Percentiles rank a stretch among this genome's conserved stretches.
phyloP scores from a whole-genome alignment of 2,113 vertebrate genomes.

The Athene cunicularia region DNA sequence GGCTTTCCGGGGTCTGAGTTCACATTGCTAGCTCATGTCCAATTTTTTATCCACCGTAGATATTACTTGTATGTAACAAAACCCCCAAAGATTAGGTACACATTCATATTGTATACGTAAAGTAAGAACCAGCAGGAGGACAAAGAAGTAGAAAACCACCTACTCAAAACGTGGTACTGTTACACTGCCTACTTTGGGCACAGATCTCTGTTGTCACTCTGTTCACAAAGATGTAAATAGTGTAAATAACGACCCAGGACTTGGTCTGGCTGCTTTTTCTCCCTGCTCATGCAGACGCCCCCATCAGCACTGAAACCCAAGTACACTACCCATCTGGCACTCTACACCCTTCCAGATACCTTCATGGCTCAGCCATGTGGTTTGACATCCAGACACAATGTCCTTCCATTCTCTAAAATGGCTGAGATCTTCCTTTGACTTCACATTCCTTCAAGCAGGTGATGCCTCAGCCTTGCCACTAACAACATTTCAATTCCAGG shows the following conservation, averaged over 20 bases:
- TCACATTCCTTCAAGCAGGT: not conserved
- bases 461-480: not conserved
- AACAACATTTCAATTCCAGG: not conserved
- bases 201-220: not conserved
- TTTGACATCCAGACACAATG: not conserved
- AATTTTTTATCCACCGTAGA: not conserved
- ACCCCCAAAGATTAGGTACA: rapidly evolving
- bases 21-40: not conserved
- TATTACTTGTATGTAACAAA: not conserved
- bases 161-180: not conserved
- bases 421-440: not conserved
- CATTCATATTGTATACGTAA: rapidly evolving
- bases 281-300: not conserved
- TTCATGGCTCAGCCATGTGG: not conserved
- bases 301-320: too few relatives aligned
- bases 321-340: rapidly evolving
- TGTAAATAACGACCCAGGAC: not conserved
- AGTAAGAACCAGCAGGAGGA: not conserved
- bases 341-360: not conserved
- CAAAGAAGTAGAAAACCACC: not conserved
- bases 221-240: not conserved
- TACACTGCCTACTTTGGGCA: not conserved
- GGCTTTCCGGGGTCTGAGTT: not conserved
- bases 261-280: not conserved
- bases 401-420: not conserved